These are phyloP conservation scores for Pipistrellus kuhlii DNA, from an alignment of 2,797 vertebrate genomes.

Conservation along the genomic window DNA sequence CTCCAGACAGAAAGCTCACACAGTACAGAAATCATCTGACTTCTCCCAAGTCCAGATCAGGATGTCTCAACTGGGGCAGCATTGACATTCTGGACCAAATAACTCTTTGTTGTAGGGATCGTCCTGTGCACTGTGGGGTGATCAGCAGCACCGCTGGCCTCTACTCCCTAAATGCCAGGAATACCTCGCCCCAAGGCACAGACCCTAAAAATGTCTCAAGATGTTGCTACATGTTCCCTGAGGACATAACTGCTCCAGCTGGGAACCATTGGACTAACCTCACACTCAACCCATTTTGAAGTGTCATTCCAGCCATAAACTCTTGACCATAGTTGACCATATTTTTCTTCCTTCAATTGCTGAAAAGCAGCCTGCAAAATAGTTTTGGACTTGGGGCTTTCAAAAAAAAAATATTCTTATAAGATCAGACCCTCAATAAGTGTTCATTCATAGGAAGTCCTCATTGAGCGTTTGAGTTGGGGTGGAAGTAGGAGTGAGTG, in stretches of 20 bases:
- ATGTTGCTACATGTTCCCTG: not conserved
- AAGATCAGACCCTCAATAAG: not conserved
- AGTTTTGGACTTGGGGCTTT: not conserved
- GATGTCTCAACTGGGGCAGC: not conserved
- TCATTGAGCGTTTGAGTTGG: not conserved
- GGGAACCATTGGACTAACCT: not conserved
- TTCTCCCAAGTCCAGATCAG: not conserved
- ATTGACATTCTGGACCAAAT: not conserved
- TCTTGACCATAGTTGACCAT: not conserved
- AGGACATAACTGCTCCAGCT: not conserved
- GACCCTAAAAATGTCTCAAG: not conserved
- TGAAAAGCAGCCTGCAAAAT: conserved; percentile 9
- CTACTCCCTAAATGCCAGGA: not conserved
- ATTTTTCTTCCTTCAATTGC: not conserved
- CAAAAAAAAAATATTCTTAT: not conserved
- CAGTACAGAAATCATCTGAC: not conserved
- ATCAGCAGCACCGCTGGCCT: not conserved
- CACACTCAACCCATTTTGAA: not conserved
- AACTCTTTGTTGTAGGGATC: not conserved
- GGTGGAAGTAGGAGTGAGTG: not conserved
- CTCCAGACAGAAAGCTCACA: not conserved
- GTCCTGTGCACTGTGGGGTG: not conserved
- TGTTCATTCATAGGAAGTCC: not conserved
- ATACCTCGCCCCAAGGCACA: not conserved
- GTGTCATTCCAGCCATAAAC: not conserved